Evolutionary conservation across 2,888 invertebrate genomes (phyloP).

Genomic region (Entomobrya multifasciata): DNA sequence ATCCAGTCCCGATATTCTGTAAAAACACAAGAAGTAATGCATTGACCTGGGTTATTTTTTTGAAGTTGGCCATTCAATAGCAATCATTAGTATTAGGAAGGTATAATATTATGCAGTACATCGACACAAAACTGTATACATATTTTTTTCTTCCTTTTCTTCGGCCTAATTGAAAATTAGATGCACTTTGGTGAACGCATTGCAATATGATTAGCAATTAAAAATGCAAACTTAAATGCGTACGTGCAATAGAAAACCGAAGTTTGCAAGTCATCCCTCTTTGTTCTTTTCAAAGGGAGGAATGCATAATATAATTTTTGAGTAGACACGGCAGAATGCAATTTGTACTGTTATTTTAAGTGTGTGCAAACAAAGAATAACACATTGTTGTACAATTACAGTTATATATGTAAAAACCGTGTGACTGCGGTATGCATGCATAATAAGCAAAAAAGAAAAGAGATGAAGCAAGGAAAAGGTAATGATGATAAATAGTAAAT

Average conservation of each 20-base stretch:
- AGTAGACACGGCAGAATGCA: no score
- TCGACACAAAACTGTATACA: no score
- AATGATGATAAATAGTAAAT: background rate
- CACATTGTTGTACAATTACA: constrained; percentile 29
- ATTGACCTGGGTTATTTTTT: background rate
- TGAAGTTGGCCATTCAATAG: no score
- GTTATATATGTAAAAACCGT: constrained; percentile 35
- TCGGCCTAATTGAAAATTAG: background rate
- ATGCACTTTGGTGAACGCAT: background rate
- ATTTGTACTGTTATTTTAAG: background rate
- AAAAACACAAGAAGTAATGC: constrained; percentile 1
- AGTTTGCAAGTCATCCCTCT: background rate
- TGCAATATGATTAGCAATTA: background rate
- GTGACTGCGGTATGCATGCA: constrained; percentile 27
- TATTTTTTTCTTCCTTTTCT: background rate
- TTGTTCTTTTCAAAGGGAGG: no score
- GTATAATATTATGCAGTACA: no score
- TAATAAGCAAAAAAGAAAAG: background rate
- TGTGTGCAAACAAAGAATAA: background rate
- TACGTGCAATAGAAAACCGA: background rate
- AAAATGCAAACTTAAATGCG: background rate
- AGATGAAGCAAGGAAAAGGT: background rate
- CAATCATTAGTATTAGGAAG: no score
- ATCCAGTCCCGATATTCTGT: constrained; percentile 73
- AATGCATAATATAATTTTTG: no score